phyloP scores from a whole-genome alignment of 2,888 invertebrate genomes.

The Perithous albicinctus region DNA sequence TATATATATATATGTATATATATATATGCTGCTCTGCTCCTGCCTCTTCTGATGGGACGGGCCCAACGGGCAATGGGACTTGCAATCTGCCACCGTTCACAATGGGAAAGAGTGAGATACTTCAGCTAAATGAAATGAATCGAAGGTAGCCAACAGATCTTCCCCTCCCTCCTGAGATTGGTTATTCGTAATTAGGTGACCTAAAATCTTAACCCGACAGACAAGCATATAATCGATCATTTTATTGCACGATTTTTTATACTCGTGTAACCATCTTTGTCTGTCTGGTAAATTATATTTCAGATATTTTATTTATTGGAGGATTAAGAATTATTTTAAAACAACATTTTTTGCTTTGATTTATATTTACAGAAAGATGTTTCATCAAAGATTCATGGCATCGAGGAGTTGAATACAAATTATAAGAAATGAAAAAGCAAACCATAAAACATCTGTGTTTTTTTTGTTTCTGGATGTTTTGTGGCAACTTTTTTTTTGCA shows the following conservation, averaged over 20 bases:
- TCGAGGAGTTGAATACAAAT: neutral
- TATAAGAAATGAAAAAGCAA: neutral
- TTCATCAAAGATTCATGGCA: too few relatives aligned
- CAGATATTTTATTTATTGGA: too few relatives aligned
- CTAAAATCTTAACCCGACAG: neutral
- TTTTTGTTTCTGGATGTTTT: too few relatives aligned
- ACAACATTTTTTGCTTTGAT: neutral
- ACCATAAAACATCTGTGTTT: too few relatives aligned
- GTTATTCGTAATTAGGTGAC: neutral
- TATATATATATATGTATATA: too few relatives aligned
- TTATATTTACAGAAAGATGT: neutral
- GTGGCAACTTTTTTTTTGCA: too few relatives aligned
- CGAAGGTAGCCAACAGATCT: constrained; percentile 2
- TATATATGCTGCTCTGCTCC: constrained; percentile 73
- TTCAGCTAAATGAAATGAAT: neutral
- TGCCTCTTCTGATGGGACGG: constrained; percentile 72
- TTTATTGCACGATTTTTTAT: too few relatives aligned
- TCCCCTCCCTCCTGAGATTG: neutral
- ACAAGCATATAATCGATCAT: too few relatives aligned
- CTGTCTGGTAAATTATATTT: too few relatives aligned
- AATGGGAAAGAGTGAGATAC: constrained; percentile 38
- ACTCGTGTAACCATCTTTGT: too few relatives aligned
- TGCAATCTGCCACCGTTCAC: constrained; percentile 70
- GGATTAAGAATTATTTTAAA: too few relatives aligned
- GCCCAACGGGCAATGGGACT: constrained; percentile 75